Base-by-base conservation (phyloP, 2,797 vertebrate genomes). In the Trematomus bernacchii region DNA sequence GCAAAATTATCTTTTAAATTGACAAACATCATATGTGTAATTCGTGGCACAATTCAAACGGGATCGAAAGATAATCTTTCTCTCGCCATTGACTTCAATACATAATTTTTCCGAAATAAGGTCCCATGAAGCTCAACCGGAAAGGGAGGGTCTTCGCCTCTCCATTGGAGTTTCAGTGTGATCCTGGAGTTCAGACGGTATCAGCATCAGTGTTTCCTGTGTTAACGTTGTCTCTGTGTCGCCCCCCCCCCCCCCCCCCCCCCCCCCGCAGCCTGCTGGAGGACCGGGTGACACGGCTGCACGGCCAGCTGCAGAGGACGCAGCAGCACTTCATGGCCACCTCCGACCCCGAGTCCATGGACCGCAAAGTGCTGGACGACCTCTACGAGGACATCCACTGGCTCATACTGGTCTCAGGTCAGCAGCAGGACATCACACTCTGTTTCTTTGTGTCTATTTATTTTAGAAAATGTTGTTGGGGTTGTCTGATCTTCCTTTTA, bases 371-470 rank as follows among this genome's bases (percentile, higher is more conserved):
- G 70, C 95, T 99, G 89, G 98, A 99, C 79, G 97, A 99, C 85
- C 95, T 99, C 54, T 99, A 99, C 8, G 98, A 99, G 93, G 98
- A 99, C 94, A 99, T 99, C 94, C 98, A 99, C 95, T 99, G 98
- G 98, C 96, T 99, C 85, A 97, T 99, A 91, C 94, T 99, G 96
- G 98, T 99, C 91, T 97, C 98, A 97, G 98, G 98, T 99, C 83
- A 85, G 91, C 52, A 55, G 19, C 48, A 21, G 11, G 4, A 51
- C 12, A 11, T 4, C 1, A 30, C 27, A n/a, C 21, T 15, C 1
- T 44, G 10, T 53, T 27, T 51, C 14, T 44, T 23, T 53, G 16
- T 40, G 48, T 46, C 15, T 66, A 37, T 68, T 55, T 5, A 0
- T 30, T 33, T 1, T 43, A 30, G 27, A 40, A 8, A 4, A 42